A percentile compares a stretch with the other conserved stretches of the same genome.
These are phyloP conservation scores for Scartelaos histophorus DNA, from an alignment of 2,113 vertebrate species.

Conservation along the genomic window DNA sequence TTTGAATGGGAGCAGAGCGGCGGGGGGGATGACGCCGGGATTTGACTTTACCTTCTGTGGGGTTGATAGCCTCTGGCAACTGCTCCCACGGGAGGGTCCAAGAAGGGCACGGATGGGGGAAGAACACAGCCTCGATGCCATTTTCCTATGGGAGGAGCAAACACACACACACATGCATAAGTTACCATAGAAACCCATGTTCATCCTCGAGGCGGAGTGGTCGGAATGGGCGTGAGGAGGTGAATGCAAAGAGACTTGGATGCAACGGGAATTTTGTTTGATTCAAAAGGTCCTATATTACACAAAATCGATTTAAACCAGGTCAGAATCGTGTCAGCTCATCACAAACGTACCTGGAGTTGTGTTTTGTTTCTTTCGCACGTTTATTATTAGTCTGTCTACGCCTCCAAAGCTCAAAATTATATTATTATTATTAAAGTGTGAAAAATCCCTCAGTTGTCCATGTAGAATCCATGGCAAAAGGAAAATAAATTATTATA, in stretches of 20 bases:
- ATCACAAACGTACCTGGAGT: no score
- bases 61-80: constrained; percentile 87
- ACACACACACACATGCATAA: constrained; percentile 28
- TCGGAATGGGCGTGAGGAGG: constrained; percentile 36
- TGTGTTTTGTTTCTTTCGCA: no score
- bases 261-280: constrained; percentile 8
- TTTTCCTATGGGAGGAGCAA: constrained; percentile 76
- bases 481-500: no score
- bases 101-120: constrained; percentile 84
- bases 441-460: no score
- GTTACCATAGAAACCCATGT: constrained; percentile 49
- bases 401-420: no score
- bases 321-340: no score
- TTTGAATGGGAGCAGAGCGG: not conserved
- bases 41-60: constrained; percentile 88
- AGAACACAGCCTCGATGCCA: constrained; percentile 86
- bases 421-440: no score
- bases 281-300: not conserved
- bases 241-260: constrained; percentile 12
- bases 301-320: no score
- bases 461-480: no score
- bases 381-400: no score
- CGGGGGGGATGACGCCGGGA: constrained; percentile 5
- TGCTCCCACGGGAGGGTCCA: constrained; percentile 88
- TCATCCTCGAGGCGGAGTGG: constrained; percentile 19